These are phyloP conservation scores for Ditylenchus dipsaci DNA, from an alignment of 1,140 invertebrate species.

Conservation along the genomic window DNA sequence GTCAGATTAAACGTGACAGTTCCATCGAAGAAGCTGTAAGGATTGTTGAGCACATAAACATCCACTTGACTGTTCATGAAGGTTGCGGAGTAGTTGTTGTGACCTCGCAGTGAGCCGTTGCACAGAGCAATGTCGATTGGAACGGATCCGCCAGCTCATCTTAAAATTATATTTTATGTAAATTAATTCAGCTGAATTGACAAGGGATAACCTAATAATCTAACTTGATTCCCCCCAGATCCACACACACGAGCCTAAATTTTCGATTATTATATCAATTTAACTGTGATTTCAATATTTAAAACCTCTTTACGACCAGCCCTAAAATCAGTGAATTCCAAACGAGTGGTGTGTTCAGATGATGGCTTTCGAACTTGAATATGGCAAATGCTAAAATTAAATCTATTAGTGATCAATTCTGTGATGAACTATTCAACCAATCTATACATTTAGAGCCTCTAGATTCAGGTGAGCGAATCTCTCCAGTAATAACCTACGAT, in stretches of 20 bases:
- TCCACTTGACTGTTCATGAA: constrained; percentile 29
- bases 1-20: constrained; percentile 36
- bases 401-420: not conserved
- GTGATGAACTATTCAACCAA: not conserved
- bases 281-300: too few species aligned
- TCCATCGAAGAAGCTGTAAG: constrained; percentile 28
- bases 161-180: not conserved
- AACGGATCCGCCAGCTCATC: constrained; percentile 26
- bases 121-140: constrained; percentile 23
- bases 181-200: not conserved
- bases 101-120: constrained; percentile 7
- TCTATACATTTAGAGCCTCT: not conserved
- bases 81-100: constrained; percentile 13
- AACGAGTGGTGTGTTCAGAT: constrained; percentile 30
- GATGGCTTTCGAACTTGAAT: constrained; percentile 38
- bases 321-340: constrained; percentile 37
- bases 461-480: not conserved
- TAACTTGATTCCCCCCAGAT: constrained; percentile 26
- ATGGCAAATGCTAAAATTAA: constrained; percentile 45
- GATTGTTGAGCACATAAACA: constrained; percentile 38
- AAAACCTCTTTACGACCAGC: constrained; percentile 17
- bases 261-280: not conserved
- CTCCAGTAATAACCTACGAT: not conserved
- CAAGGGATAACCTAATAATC: constrained; percentile 9
- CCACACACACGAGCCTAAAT: constrained; percentile 6